phyloP scores from a whole-genome alignment of 2,888 invertebrate genomes.

The Mythimna vitellina region DNA sequence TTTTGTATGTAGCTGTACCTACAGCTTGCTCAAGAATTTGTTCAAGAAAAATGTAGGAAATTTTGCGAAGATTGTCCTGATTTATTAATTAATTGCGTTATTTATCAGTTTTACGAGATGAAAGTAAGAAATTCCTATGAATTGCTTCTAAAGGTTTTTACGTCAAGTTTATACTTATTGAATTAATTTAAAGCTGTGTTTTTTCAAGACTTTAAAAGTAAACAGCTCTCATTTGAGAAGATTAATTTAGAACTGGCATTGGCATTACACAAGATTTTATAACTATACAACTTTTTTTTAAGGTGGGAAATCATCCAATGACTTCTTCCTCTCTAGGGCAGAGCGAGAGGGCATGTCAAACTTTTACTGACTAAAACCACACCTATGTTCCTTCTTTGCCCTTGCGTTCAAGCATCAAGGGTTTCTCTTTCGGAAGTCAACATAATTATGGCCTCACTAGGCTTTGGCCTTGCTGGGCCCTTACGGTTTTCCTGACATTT shows the following conservation, averaged over 20 bases:
- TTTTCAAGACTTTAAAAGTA: background rate
- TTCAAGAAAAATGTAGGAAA: conserved; percentile 10
- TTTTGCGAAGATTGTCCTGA: conserved; percentile 8
- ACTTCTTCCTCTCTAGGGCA: no score
- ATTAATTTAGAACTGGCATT: background rate
- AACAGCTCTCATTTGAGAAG: background rate
- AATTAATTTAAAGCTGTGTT: background rate
- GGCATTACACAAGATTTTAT: background rate
- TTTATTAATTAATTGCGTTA: conserved; percentile 28
- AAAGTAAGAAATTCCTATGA: conserved; percentile 4
- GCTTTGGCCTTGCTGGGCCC: no score
- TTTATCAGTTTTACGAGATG: background rate
- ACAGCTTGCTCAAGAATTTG: background rate
- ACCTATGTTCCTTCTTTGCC: no score
- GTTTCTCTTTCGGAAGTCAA: no score
- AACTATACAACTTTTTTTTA: background rate
- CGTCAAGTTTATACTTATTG: background rate
- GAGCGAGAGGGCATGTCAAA: no score
- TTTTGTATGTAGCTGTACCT: background rate
- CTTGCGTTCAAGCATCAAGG: no score
- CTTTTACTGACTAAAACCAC: no score
- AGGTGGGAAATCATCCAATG: no score
- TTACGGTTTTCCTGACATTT: no score
- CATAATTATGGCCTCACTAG: no score
- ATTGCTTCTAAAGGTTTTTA: background rate